Evolutionary conservation across 1,140 invertebrate species (phyloP), one percentile per base, ranked within the genome.

Genomic region (Pristionchus pacificus): DNA sequence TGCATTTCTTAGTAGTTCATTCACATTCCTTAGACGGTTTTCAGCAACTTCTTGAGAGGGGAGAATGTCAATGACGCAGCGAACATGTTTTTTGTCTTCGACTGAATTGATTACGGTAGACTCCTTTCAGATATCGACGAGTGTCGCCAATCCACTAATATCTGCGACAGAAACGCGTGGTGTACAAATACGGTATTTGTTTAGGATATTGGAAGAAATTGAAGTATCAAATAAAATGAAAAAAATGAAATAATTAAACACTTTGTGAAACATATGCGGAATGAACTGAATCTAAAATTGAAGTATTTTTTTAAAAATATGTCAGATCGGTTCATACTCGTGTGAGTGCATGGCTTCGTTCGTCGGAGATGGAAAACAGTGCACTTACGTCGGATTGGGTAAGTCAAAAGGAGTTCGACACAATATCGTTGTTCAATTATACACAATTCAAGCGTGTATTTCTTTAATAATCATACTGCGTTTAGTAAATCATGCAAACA

Each of bases 131-230:
- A 79, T 55, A 74, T 76, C 32, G 78, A 79, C 59, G 78, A 79
- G 60, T 79, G 78, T 32, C 71, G 77, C 28, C 60, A 60, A 1
- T 38, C 32, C 30, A 68, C 65, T 49, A 66, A 68, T 6, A 71
- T 75, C 2, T 80, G 78, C 60, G 71, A 74, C 57, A 71, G 76
- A 59, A 78, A 80, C 85, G 91, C 92, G 28, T 86, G 90, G 65
- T 95, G 93, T 84, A 90, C 89, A 75, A 92, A 95, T 84, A 92
- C 91, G 27, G 84, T 49, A 49, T 10, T 6, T 49, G 6, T 49
- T 6, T 49, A 49, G 38, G 6, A 49, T 49, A 49, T 6, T 49
- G 38, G 38, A 49, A n/a, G n/a, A n/a, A n/a, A n/a, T n/a, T n/a
- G n/a, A n/a, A n/a, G n/a, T n/a, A n/a, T n/a, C n/a, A n/a, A n/a